Evolutionary conservation across 2,888 invertebrate species (phyloP).

Genomic region (Epistrophella euchroma): DNA sequence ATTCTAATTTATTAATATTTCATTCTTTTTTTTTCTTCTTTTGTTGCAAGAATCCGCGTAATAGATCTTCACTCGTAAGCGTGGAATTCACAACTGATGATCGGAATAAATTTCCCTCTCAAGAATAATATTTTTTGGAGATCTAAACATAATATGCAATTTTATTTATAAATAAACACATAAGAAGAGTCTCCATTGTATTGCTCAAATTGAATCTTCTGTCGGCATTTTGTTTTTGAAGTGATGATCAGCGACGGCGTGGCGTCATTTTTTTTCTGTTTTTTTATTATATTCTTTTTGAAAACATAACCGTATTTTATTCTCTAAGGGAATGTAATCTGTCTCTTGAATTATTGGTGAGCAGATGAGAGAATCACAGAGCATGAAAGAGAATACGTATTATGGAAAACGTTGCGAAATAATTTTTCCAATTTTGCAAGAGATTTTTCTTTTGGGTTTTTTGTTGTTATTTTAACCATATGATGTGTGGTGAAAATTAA

Average conservation of each 20-base stretch:
- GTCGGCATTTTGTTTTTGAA: constrained; percentile 14
- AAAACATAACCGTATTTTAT: background rate
- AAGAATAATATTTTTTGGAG: constrained; percentile 62
- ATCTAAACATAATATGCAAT: constrained; percentile 52
- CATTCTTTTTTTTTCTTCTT: background rate
- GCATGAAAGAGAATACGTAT: constrained; percentile 44
- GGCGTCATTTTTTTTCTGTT: background rate
- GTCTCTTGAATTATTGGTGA: constrained; percentile 22
- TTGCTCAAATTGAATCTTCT: constrained; percentile 27
- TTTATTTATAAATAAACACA: constrained; percentile 51
- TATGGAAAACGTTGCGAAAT: background rate
- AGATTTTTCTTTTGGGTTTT: constrained; percentile 13
- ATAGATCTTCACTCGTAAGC: constrained; percentile 82
- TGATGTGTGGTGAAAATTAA: constrained; percentile 54
- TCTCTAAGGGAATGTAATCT: background rate
- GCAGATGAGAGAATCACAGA: constrained; percentile 42
- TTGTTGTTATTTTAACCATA: background rate
- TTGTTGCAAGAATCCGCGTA: constrained; percentile 25
- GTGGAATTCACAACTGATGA: constrained; percentile 80
- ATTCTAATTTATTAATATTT: constrained; percentile 21
- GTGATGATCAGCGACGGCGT: background rate
- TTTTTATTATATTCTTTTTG: background rate
- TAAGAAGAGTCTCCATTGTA: background rate
- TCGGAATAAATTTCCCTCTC: constrained; percentile 60
- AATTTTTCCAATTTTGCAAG: background rate